A percentile compares a stretch with the other conserved stretches of the same genome.
Evolutionary conservation across 2,113 vertebrate species (phyloP).

Genomic region (Micronycteris hirsuta): DNA sequence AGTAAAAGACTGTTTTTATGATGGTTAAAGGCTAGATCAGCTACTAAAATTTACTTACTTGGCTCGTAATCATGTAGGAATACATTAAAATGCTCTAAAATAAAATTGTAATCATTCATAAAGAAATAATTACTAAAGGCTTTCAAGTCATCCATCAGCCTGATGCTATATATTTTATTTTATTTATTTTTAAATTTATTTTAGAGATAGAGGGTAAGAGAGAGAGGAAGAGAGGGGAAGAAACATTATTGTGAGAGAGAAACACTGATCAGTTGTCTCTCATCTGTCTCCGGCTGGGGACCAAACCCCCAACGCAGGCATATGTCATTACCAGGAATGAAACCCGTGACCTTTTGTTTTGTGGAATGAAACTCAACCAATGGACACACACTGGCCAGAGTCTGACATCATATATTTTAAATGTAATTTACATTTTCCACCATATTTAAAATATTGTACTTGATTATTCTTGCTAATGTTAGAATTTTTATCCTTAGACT

Average conservation of each 20-base stretch:
- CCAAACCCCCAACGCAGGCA: too few species aligned
- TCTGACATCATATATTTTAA: neutral
- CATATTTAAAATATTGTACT: neutral
- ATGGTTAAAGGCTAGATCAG: neutral
- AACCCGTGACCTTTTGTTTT: too few species aligned
- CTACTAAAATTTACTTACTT: neutral
- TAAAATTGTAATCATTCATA: neutral
- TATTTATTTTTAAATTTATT: too few species aligned
- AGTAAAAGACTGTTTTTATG: neutral
- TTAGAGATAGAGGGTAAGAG: too few species aligned
- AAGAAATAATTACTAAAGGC: neutral
- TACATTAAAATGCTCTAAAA: constrained; percentile 4
- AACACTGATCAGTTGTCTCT: too few species aligned
- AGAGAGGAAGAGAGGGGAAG: too few species aligned
- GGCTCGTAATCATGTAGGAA: neutral
- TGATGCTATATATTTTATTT: neutral
- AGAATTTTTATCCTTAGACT: neutral
- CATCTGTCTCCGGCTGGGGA: too few species aligned
- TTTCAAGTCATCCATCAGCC: neutral
- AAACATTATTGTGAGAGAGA: too few species aligned
- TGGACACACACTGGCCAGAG: too few species aligned
- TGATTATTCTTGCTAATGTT: neutral
- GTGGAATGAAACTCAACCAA: too few species aligned
- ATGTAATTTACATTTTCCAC: neutral
- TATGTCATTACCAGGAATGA: too few species aligned